Percentiles rank a stretch among this genome's conserved stretches.
phyloP scores from a whole-genome alignment of 1,140 invertebrate genomes.

The Lordiphosa clarofinis region DNA sequence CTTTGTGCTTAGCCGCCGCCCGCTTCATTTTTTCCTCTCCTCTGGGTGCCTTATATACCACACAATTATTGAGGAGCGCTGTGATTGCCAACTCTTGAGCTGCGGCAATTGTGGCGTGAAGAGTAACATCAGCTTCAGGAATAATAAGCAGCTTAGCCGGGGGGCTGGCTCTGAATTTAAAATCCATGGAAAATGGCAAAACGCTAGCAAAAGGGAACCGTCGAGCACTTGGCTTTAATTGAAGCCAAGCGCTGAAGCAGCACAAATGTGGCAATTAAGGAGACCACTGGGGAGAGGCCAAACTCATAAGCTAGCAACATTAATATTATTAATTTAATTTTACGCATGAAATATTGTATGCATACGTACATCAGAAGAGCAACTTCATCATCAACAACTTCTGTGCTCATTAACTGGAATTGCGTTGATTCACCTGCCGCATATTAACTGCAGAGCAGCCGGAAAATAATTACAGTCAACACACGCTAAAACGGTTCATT shows the following conservation, averaged over 20 bases:
- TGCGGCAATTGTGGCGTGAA: constrained; percentile 37
- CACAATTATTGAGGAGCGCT: constrained; percentile 63
- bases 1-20: constrained; percentile 45
- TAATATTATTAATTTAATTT: constrained; percentile 78
- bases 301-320: constrained; percentile 53
- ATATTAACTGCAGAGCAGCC: constrained; percentile 73
- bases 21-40: constrained; percentile 5
- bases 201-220: constrained; percentile 3
- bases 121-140: constrained; percentile 36
- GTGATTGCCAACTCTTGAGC: constrained; percentile 69
- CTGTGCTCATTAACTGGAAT: constrained; percentile 51
- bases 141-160: constrained; percentile 69
- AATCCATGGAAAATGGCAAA: constrained; percentile 19
- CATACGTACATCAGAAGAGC: constrained; percentile 33
- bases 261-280: constrained; percentile 65
- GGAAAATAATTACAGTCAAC: constrained; percentile 45
- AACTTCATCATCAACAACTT: constrained; percentile 43
- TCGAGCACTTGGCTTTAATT: constrained; percentile 41
- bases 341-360: constrained; percentile 71
- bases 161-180: constrained; percentile 46
- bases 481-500: constrained; percentile 23
- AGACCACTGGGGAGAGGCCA: constrained; percentile 24
- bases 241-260: constrained; percentile 43
- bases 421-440: constrained; percentile 63
- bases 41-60: constrained; percentile 39